Evolutionary conservation across 2,797 vertebrate genomes (phyloP).

Genomic region (Enteromius afrohamiltoni): DNA sequence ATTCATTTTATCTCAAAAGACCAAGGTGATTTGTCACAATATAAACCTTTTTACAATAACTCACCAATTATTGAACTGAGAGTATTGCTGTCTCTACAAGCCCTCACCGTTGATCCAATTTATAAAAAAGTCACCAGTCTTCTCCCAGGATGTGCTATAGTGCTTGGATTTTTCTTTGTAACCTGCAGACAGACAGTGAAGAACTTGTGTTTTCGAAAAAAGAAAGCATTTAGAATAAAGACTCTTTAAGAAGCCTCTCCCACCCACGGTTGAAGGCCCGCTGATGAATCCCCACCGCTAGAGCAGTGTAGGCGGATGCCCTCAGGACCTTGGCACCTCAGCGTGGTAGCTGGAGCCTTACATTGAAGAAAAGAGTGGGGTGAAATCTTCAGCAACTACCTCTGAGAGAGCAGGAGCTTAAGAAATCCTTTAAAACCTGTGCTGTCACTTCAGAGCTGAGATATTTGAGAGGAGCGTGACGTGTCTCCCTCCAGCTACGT

Average conservation of each 20-base stretch:
- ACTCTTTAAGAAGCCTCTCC: conserved; percentile 43
- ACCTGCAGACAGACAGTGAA: conserved; percentile 16
- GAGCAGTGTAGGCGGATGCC: conserved; percentile 55
- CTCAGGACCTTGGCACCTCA: conserved; percentile 55
- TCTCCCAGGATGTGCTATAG: background rate
- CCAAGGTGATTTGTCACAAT: background rate
- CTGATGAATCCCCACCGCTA: conserved; percentile 44
- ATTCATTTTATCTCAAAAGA: background rate
- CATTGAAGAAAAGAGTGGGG: conserved; percentile 47
- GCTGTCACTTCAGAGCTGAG: conserved; percentile 23
- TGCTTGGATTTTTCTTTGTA: conserved; percentile 1
- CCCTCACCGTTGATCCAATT: background rate
- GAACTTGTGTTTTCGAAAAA: conserved; percentile 34
- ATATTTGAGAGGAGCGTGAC: conserved; percentile 8
- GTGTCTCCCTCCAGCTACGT: conserved; percentile 28
- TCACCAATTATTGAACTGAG: conserved; percentile 8
- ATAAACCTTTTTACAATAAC: background rate
- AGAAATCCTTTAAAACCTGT: conserved; percentile 32
- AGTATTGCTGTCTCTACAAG: background rate
- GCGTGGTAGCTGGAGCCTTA: conserved; percentile 46
- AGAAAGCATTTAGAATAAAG: conserved; percentile 38
- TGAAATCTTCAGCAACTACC: conserved; percentile 33
- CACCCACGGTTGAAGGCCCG: conserved; percentile 40
- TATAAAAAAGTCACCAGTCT: background rate
- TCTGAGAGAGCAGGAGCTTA: conserved; percentile 21